Conservation (phyloP, 1,140 invertebrate genomes). For the Brachionus angularis region DNA sequence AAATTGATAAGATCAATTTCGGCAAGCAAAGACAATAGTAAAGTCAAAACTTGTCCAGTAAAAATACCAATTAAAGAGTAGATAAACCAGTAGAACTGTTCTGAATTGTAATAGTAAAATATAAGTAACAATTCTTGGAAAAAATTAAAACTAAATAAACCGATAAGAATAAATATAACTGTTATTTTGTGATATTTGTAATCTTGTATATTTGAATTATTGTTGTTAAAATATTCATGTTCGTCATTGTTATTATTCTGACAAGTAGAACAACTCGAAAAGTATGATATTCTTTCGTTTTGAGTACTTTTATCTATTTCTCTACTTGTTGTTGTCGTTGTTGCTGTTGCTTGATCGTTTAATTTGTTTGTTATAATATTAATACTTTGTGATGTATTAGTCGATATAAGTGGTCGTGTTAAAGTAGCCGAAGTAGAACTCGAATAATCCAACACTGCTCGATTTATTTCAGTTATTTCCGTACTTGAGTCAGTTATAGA, state of each 20-base stretch:
- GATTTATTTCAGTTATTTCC: not conserved
- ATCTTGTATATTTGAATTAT: not conserved
- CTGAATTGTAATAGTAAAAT: not conserved
- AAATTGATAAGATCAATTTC: not conserved
- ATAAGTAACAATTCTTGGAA: slow-evolving; percentile 18
- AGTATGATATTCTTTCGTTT: too few relatives aligned
- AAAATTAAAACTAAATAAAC: slow-evolving; percentile 41
- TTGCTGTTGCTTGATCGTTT: too few relatives aligned
- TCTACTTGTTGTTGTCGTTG: too few relatives aligned
- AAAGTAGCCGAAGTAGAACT: not conserved
- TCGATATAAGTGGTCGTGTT: too few relatives aligned
- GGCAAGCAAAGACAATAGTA: not conserved
- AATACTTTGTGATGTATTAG: too few relatives aligned
- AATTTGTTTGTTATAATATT: too few relatives aligned
- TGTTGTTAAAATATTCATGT: not conserved
- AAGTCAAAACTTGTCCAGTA: slow-evolving; percentile 5
- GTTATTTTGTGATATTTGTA: slow-evolving; percentile 28
- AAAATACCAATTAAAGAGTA: not conserved
- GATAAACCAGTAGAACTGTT: not conserved
- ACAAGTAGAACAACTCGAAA: too few relatives aligned
- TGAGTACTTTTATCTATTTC: too few relatives aligned
- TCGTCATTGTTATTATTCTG: too few relatives aligned
- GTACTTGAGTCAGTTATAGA: not conserved
- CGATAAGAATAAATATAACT: slow-evolving; percentile 33
- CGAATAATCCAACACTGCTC: not conserved